Conservation (phyloP, 2,888 invertebrate genomes). For the Metalampra italica region DNA sequence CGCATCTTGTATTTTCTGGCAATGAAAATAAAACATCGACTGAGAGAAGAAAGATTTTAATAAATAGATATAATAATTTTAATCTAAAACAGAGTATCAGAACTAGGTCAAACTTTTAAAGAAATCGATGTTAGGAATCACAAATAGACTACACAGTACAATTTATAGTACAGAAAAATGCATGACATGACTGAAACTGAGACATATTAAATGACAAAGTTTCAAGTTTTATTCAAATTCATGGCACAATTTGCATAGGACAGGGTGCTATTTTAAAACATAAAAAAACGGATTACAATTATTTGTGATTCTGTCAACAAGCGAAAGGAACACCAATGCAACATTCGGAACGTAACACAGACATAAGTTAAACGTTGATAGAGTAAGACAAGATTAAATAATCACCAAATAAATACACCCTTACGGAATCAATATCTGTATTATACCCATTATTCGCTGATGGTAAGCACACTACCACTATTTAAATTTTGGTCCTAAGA, state of each 20-base stretch:
- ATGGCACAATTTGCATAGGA: constrained; percentile 22
- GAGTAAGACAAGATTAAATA: constrained; percentile 32
- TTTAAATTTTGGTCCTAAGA: not conserved
- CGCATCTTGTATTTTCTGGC: too few species aligned
- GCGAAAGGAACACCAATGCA: not conserved
- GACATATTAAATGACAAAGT: constrained; percentile 3
- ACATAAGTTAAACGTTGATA: constrained; percentile 31
- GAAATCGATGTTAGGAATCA: constrained; percentile 52
- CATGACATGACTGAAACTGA: constrained; percentile 26
- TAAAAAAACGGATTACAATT: constrained; percentile 28
- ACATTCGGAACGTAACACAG: not conserved
- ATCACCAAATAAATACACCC: not conserved
- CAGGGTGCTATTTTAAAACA: constrained; percentile 55
- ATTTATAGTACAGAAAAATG: constrained; percentile 39
- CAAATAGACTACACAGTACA: constrained; percentile 58
- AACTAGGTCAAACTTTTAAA: constrained; percentile 56
- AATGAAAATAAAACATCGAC: constrained; percentile 11
- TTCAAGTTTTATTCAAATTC: not conserved
- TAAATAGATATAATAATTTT: constrained; percentile 74
- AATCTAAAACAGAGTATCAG: constrained; percentile 70
- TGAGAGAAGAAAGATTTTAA: constrained; percentile 77
- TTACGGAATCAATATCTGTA: not conserved
- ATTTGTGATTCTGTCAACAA: constrained; percentile 17
- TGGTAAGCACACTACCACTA: not conserved
- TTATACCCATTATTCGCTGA: not conserved